Base-by-base conservation (phyloP, 2,888 invertebrate genomes). In the Salpingus planirostris region DNA sequence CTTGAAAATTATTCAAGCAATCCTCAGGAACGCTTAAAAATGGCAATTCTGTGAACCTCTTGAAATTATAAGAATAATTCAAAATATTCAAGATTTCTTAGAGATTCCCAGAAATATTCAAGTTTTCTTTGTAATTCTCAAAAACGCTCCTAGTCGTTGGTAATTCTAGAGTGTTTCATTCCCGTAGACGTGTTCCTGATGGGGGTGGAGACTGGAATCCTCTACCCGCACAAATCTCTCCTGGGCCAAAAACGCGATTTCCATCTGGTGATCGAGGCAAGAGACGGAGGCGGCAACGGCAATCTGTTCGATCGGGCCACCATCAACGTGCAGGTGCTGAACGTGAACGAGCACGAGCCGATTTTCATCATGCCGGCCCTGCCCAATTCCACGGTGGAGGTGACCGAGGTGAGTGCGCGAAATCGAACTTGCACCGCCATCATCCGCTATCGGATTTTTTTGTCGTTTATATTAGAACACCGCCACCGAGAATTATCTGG, bases 331-430 rank as follows among this genome's bases (percentile, higher is more conserved):
- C 71, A 76, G 24, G 83, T 89, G 15, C 67, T 80, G 11, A 80
- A 82, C 36, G 83, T 88, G 1, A 90, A 90, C 65, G 79, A 85
- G 45, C 79, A 87, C 55, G 78, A 80, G 26, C 93, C 92, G 0
- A 73, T 74, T 34, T 90, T 90, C 59, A 71, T 85, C 4, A 74
- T 80, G 54, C 92, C 92, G 0, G 76, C 81, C 2, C 60, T 76
- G 0, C 74, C 78, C 0, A 83, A 85, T 60, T 73, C 81, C 2
- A 84, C 83, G 15, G 76, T 91, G 10, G 80, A 82, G 60, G 78
- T 92, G 45, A 80, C 87, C 0, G 90, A 90, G 69, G 88, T 87
- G 65, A 57, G 56, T 51, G 15, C 14, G n/a, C n/a, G n/a, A n/a
- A n/a, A n/a, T n/a, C n/a, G n/a, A n/a, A n/a, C n/a, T n/a, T n/a